Conservation (phyloP, 2,888 invertebrate genomes). For the Microctonus aethiopoides region DNA sequence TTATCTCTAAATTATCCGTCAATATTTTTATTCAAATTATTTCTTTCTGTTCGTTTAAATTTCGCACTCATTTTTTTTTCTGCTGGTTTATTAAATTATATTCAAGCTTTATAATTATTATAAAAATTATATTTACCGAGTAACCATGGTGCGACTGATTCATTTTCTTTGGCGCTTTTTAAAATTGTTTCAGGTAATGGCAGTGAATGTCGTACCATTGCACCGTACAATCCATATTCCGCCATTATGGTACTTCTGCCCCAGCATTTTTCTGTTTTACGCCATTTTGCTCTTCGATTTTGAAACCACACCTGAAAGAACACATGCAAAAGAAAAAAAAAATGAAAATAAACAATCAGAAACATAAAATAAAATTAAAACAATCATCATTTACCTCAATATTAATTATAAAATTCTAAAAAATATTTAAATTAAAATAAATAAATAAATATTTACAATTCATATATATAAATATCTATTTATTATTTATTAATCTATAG, state of each 20-base stretch:
- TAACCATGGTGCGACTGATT: slow-evolving; percentile 98
- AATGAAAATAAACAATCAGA: background rate
- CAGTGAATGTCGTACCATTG: slow-evolving; percentile 98
- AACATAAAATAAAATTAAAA: background rate
- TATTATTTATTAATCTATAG: background rate
- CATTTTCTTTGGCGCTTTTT: slow-evolving; percentile 96
- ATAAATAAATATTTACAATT: too few relatives aligned
- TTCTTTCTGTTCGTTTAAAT: slow-evolving; percentile 20
- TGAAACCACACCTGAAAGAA: slow-evolving; percentile 96
- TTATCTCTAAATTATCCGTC: background rate
- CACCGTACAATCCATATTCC: slow-evolving; percentile 98
- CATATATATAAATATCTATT: too few relatives aligned
- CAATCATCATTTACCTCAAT: too few relatives aligned
- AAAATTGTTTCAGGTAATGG: slow-evolving; percentile 98
- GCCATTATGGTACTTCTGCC: slow-evolving; percentile 99
- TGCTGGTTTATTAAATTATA: slow-evolving; percentile 8
- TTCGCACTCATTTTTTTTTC: slow-evolving; percentile 9
- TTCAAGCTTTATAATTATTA: background rate
- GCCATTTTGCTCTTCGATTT: slow-evolving; percentile 98
- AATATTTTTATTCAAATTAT: slow-evolving; percentile 5
- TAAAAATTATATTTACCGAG: slow-evolving; percentile 79
- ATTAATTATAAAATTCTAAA: too few relatives aligned
- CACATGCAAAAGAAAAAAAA: background rate
- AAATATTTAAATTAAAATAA: too few relatives aligned
- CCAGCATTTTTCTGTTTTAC: slow-evolving; percentile 99